phyloP scores from a whole-genome alignment of 30 jellyfish, hydroid and myxozoan genomes.

The Rhopilema esculentum region DNA sequence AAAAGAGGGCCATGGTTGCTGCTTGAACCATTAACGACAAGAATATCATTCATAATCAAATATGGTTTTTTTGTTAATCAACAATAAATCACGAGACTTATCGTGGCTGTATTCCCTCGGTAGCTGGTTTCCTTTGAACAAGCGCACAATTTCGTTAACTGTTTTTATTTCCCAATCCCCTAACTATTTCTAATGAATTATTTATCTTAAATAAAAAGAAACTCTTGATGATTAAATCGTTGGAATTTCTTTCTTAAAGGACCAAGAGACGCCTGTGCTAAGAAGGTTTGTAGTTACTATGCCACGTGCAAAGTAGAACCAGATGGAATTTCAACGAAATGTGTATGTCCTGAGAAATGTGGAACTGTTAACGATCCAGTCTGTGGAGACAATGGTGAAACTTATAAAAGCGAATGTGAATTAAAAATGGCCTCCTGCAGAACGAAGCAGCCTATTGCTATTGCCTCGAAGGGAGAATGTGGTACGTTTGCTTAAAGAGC shows the following conservation, averaged over 20 bases:
- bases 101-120: too few species aligned
- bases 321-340: conserved; percentile 60
- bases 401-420: conserved; percentile 79
- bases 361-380: conserved; percentile 49
- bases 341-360: conserved; percentile 90
- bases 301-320: conserved; percentile 81
- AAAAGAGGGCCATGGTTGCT: too few species aligned
- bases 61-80: too few species aligned
- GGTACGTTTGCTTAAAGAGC: conserved; percentile 59
- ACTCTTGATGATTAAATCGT: too few species aligned
- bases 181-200: too few species aligned
- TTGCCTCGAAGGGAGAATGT: conserved; percentile 91
- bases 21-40: too few species aligned
- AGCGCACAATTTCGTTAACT: too few species aligned
- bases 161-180: too few species aligned
- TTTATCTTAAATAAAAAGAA: too few species aligned
- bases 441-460: conserved; percentile 73
- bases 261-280: conserved; percentile 88
- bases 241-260: conserved; percentile 59
- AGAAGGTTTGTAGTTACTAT: conserved; percentile 74
- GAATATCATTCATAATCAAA: too few species aligned
- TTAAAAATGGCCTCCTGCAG: conserved; percentile 75
- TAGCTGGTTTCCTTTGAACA: too few species aligned
- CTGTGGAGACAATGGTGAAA: conserved; percentile 97
- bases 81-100: too few species aligned